Percentiles rank a stretch among this genome's conserved stretches.
Evolutionary conservation across 2,113 vertebrate genomes (phyloP).

Genomic region (Lethenteron camtschaticum): DNA sequence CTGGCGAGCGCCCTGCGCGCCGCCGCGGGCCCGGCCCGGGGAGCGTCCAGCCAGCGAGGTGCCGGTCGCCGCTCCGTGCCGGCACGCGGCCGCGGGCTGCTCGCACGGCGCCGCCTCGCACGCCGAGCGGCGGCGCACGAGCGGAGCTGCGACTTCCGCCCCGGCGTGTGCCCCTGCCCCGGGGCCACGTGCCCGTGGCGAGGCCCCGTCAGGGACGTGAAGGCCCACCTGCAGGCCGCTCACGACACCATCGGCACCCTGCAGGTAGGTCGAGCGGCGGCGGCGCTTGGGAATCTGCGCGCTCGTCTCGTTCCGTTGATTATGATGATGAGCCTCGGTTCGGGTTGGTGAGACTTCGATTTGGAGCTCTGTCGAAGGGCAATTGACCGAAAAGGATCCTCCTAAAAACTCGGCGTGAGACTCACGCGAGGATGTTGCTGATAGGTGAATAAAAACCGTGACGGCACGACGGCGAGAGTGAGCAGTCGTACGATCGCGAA

Average conservation of each 20-base stretch:
- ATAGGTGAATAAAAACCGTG: too few species aligned
- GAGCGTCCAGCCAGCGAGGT: too few species aligned
- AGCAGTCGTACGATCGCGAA: too few species aligned
- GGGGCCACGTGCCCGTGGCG: not conserved
- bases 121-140: not conserved
- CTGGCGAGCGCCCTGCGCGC: too few species aligned
- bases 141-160: not conserved
- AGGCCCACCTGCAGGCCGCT: not conserved
- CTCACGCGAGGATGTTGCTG: not conserved
- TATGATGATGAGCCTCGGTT: not conserved
- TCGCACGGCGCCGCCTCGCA: not conserved
- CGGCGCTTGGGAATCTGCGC: not conserved
- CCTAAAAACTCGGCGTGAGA: not conserved
- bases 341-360: not conserved
- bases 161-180: not conserved
- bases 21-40: too few species aligned
- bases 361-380: not conserved
- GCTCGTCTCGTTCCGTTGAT: not conserved
- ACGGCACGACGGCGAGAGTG: too few species aligned
- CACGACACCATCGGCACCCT: slow-evolving; percentile 4
- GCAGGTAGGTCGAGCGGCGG: not conserved
- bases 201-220: not conserved
- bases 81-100: not conserved
- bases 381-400: not conserved
- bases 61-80: not conserved